Conservation (phyloP, 2,888 invertebrate genomes). For the Macrophya annulata region DNA sequence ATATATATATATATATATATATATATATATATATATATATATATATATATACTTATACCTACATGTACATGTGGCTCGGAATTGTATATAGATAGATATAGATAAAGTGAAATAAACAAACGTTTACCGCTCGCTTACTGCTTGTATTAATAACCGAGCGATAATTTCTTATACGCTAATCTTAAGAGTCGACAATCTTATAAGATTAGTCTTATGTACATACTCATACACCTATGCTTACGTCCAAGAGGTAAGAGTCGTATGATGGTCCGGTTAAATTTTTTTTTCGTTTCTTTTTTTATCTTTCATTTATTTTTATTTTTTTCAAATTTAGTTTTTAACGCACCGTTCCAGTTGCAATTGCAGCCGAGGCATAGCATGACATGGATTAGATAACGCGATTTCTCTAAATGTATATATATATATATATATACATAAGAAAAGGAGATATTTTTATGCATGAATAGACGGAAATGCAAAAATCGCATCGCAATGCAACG, state of each 20-base stretch:
- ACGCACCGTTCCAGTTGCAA: no score
- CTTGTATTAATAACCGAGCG: background rate
- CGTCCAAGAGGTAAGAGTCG: background rate
- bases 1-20: background rate
- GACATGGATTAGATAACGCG: background rate
- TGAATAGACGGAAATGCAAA: background rate
- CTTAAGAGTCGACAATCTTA: background rate
- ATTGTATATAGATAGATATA: background rate
- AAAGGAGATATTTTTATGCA: background rate
- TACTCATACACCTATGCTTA: no score
- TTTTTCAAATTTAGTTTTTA: background rate
- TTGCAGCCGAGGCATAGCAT: background rate
- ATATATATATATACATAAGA: background rate
- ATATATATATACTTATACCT: background rate
- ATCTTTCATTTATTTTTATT: no score
- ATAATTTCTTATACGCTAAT: slow-evolving; percentile 10
- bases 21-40: background rate
- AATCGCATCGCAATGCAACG: background rate
- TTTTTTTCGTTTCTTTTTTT: no score
- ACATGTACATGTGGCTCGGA: background rate
- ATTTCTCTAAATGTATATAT: background rate
- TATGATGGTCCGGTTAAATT: background rate
- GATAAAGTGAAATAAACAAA: background rate
- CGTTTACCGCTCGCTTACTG: background rate
- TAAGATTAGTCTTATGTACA: background rate